Percentiles rank a stretch among this genome's conserved stretches.
Evolutionary conservation across 2,797 vertebrate genomes (phyloP).

Genomic region (Trematomus bernacchii): DNA sequence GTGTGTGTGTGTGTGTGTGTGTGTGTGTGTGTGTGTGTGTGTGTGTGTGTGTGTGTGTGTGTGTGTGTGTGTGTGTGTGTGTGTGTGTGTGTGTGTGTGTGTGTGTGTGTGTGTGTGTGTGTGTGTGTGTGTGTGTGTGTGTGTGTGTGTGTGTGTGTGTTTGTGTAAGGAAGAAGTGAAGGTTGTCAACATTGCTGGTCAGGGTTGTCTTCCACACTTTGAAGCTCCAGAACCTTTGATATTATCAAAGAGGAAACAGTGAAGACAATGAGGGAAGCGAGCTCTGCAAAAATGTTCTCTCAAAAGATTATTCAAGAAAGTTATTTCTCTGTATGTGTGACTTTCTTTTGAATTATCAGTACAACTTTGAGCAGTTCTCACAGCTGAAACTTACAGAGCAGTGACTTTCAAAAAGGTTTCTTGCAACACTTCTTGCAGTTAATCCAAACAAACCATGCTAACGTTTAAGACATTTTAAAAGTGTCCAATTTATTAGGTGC

Average conservation of each 20-base stretch:
- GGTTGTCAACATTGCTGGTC: slow-evolving; percentile 43
- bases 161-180: slow-evolving; percentile 4
- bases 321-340: slow-evolving; percentile 26
- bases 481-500: neutral
- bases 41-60: slow-evolving; percentile 31
- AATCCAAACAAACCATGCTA: slow-evolving; percentile 11
- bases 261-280: slow-evolving; percentile 30
- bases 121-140: neutral
- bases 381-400: slow-evolving; percentile 6
- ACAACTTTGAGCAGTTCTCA: slow-evolving; percentile 20
- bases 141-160: slow-evolving; percentile 27
- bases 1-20: slow-evolving; percentile 26
- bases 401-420: slow-evolving; percentile 4
- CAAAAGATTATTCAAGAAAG: slow-evolving; percentile 28
- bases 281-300: slow-evolving; percentile 34
- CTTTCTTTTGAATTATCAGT: slow-evolving; percentile 28
- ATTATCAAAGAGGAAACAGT: slow-evolving; percentile 45
- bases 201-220: slow-evolving; percentile 68
- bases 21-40: slow-evolving; percentile 19
- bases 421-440: slow-evolving; percentile 2
- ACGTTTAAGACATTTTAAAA: neutral
- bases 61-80: neutral
- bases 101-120: slow-evolving; percentile 24
- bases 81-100: slow-evolving; percentile 14
- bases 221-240: slow-evolving; percentile 77